Percentiles rank a stretch among this genome's conserved stretches.
Evolutionary conservation across 2,797 vertebrate genomes (phyloP).

Genomic region (Lutjanus argentimaculatus): DNA sequence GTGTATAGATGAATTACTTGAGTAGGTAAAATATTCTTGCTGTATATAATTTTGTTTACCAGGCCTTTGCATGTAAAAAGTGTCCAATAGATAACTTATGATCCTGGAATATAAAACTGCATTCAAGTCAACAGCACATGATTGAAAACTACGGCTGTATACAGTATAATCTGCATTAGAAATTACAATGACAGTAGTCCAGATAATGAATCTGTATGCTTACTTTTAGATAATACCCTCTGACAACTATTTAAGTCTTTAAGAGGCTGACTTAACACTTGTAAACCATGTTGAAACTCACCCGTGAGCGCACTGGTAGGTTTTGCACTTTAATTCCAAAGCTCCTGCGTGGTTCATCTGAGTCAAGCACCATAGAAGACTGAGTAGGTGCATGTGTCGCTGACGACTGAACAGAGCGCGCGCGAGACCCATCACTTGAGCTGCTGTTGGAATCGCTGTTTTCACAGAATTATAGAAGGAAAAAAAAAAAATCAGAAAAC

Average conservation of each 20-base stretch:
- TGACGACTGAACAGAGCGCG: constrained; percentile 95
- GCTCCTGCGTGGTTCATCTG: constrained; percentile 97
- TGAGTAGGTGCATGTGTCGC: constrained; percentile 93
- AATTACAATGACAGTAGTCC: background rate
- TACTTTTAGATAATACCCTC: background rate
- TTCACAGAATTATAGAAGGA: constrained; percentile 11
- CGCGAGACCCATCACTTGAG: constrained; percentile 96
- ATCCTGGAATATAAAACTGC: too few relatives aligned
- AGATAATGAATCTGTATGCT: background rate
- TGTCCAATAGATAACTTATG: background rate
- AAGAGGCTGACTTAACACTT: background rate
- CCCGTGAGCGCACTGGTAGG: constrained; percentile 97
- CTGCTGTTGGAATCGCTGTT: constrained; percentile 98
- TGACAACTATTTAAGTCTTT: background rate
- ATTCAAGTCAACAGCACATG: background rate
- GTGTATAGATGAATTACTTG: background rate
- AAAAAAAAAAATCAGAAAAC: background rate
- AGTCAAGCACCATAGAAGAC: constrained; percentile 91
- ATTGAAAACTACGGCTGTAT: background rate
- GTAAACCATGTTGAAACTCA: constrained; percentile 64
- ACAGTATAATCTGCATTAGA: background rate
- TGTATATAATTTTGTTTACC: background rate
- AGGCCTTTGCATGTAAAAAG: background rate
- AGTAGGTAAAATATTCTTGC: background rate
- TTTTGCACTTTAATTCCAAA: constrained; percentile 99